A percentile compares a stretch with the other conserved stretches of the same genome.
phyloP scores from a whole-genome alignment of 2,797 vertebrate species.

The Crypturellus tataupa region DNA sequence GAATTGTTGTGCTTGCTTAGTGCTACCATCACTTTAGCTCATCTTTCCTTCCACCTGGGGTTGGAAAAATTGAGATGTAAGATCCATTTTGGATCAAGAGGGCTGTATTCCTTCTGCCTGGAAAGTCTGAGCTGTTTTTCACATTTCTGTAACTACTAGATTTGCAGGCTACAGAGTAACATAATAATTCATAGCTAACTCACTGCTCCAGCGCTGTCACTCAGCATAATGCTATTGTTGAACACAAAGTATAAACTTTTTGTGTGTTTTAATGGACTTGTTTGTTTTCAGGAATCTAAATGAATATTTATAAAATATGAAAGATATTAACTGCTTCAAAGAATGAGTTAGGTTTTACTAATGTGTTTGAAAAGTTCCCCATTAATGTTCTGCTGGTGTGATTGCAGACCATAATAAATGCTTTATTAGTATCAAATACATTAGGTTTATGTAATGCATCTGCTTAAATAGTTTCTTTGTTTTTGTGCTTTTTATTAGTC shows the following conservation, averaged over 20 bases:
- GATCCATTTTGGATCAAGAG: not conserved
- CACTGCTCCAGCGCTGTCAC: not conserved
- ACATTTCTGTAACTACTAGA: not conserved
- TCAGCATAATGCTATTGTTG: not conserved
- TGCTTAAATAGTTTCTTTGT: constrained; percentile 27
- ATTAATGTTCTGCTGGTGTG: constrained; percentile 4
- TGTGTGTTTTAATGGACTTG: not conserved
- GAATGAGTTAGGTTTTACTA: not conserved
- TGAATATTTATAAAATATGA: not conserved
- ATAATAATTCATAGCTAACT: not conserved
- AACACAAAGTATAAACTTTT: constrained; percentile 7
- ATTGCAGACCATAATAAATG: constrained; percentile 3
- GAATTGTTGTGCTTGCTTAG: not conserved
- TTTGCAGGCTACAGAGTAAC: not conserved
- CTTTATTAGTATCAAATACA: constrained; percentile 9
- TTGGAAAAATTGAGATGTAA: not conserved
- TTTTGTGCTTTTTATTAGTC: constrained; percentile 32
- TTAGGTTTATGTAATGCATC: not conserved
- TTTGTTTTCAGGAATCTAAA: constrained; percentile 23
- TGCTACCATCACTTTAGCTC: not conserved
- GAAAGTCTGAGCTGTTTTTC: not conserved
- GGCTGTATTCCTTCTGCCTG: not conserved
- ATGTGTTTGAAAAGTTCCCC: not conserved
- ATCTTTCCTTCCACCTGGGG: not conserved
- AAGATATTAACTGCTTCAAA: not conserved